Base-by-base conservation (phyloP, 2,888 invertebrate genomes). In the Conops quadrifasciatus region DNA sequence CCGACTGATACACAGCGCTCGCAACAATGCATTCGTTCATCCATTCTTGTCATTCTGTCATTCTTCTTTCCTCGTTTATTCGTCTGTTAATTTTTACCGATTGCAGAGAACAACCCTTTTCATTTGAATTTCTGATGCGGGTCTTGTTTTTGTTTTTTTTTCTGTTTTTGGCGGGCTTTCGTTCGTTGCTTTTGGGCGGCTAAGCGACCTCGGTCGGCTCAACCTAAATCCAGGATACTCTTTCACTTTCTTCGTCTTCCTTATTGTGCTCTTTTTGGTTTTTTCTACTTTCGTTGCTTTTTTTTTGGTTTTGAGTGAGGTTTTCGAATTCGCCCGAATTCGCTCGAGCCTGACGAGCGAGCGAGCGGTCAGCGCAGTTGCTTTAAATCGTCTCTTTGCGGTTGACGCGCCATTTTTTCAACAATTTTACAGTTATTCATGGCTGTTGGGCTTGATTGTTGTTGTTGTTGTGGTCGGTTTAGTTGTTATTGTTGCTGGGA, bases 381-480 rank as follows among this genome's bases (percentile, higher is more conserved):
- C 58, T 43, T 58, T 43, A 58, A 58, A 67, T 67, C 45, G 67
- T 49, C 16, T 36, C 24, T 68, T 68, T 60, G 60, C 30, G 58
- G 67, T 58, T 53, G 56, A 21, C 21, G 56, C 43, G 56, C 24
- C 36, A 66, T 66, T 66, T 66, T 62, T 66, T 47, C 19, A 43
- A 19, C n/a, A 36, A 3, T 47, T 47, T 56, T 45, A 2, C 19
- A 63, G 45, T 62, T 62, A 15, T n/a, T 43, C 24, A 19, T 56
- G 16, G 45, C 58, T 58, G 24, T 26, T 58, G 28, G 43, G 43
- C 24, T 63, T 63, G 21, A 2, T 9, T 47, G 9, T 19, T 43
- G 43, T 36, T 43, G 36, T 62, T 21, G 62, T 21, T 36, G 21
- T 59, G 19, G 59, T 30, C 24, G 30, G 16, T 59, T 24, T 59